Evolutionary conservation across 2,113 vertebrate genomes (phyloP).

Genomic region (Ursus arctos): DNA sequence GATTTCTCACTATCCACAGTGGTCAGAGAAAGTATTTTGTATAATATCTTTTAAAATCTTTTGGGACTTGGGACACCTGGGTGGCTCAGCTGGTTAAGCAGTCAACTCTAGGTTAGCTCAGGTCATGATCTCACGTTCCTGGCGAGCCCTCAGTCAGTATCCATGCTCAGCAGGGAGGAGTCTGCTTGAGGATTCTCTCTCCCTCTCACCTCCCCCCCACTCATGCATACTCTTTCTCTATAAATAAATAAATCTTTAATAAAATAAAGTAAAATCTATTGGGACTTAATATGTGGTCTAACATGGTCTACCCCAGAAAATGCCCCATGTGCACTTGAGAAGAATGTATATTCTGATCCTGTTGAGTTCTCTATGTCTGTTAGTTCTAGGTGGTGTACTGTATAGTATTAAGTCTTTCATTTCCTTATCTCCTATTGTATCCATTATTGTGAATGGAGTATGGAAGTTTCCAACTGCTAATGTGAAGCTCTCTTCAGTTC

Average conservation of each 20-base stretch:
- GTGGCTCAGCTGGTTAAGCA: neutral
- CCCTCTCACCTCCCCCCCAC: neutral
- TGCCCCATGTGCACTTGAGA: neutral
- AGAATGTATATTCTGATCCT: neutral
- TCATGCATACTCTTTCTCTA: neutral
- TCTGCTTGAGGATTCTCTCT: neutral
- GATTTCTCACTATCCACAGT: neutral
- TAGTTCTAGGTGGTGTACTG: neutral
- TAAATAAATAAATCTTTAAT: neutral
- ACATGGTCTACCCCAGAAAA: neutral
- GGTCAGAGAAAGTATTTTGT: neutral
- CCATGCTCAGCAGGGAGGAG: neutral
- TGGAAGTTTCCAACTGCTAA: neutral
- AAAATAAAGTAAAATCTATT: neutral
- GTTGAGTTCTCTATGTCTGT: neutral
- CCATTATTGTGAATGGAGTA: neutral
- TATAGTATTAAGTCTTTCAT: neutral
- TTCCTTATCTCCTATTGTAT: neutral
- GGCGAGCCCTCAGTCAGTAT: neutral
- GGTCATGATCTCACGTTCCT: neutral
- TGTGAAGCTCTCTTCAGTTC: neutral
- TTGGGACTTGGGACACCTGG: neutral
- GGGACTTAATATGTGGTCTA: neutral
- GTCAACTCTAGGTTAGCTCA: neutral
- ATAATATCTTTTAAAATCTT: neutral